Evolutionary conservation across 1,140 invertebrate species (phyloP), one percentile per base, ranked within the genome.

Genomic region (Drosophila simulans): DNA sequence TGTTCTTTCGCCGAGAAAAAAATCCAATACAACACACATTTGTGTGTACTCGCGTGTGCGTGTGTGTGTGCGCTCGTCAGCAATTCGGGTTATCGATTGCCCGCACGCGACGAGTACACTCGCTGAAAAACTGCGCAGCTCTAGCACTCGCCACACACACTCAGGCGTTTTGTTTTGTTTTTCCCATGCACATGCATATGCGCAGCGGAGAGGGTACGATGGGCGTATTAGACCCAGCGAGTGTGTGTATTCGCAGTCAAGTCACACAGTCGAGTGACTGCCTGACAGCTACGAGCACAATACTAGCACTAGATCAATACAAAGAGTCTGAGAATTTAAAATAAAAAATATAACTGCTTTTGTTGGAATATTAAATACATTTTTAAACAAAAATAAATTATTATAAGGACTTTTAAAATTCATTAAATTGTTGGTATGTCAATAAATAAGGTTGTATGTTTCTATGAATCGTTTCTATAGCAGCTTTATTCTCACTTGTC

Each of bases 21-120:
- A 64, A 55, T 45, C 48, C 34, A 75, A 70, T 77, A 78, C 80
- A 72, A 63, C 64, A 68, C 57, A 51, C 48, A 51, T 51, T 51
- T 51, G 27, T 51, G 48, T 51, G 48, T 51, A 51, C 48, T 51
- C 27, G 48, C 27, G n/a, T 51, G n/a, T 49, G n/a, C 25, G 48
- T 34, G 13, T 10, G 27, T 51, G 48, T 51, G 48, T 15, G 10
- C 25, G n/a, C 48, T 51, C 48, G 48, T 51, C 27, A 51, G 48
- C 48, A 51, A 51, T 34, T 51, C 48, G 34, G 53, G 35, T 52
- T 52, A 52, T 52, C 49, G 39, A 58, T 31, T 58, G 13, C 12
- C 27, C 27, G 27, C 3, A 11, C 34, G n/a, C n/a, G n/a, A 13
- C 48, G 48, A 51, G 48, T 34, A 11, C 27, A 15, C 42, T 58